Percentiles rank a stretch among this genome's conserved stretches.
These are phyloP conservation scores for Hoplostethus mediterraneus DNA, from an alignment of 2,797 vertebrate genomes.

Conservation along the genomic window DNA sequence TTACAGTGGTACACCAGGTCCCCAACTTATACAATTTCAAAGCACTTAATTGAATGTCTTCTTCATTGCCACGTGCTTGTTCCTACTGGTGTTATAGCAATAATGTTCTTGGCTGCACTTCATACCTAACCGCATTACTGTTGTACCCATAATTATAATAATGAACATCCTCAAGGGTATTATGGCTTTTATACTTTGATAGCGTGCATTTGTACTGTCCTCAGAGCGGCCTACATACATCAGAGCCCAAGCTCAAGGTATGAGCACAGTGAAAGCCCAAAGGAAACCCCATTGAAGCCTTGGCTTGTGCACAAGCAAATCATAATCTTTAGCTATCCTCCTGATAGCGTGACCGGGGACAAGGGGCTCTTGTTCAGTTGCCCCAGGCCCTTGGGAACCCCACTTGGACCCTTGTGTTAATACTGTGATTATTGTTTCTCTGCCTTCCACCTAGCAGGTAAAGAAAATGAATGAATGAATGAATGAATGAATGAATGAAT, in stretches of 20 bases:
- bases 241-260: conserved; percentile 10
- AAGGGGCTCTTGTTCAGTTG: conserved; percentile 2
- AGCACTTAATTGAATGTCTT: no score
- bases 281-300: neutral
- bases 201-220: conserved; percentile 4
- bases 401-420: neutral
- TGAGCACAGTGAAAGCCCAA: neutral
- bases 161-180: conserved; percentile 10
- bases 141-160: conserved; percentile 28
- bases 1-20: conserved; percentile 7
- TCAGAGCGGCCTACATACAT: conserved; percentile 13
- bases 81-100: conserved; percentile 11
- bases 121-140: conserved; percentile 17
- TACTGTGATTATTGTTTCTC: neutral
- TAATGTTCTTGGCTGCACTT: conserved; percentile 14
- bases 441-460: no score
- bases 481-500: no score
- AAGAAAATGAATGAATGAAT: no score
- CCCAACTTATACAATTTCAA: neutral
- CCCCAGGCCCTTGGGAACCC: neutral
- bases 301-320: neutral
- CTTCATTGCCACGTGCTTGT: neutral
- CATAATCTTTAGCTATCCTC: neutral
- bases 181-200: conserved; percentile 21
- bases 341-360: neutral